Evolutionary conservation across 2,113 vertebrate genomes (phyloP).

Genomic region (Myotis yumanensis): DNA sequence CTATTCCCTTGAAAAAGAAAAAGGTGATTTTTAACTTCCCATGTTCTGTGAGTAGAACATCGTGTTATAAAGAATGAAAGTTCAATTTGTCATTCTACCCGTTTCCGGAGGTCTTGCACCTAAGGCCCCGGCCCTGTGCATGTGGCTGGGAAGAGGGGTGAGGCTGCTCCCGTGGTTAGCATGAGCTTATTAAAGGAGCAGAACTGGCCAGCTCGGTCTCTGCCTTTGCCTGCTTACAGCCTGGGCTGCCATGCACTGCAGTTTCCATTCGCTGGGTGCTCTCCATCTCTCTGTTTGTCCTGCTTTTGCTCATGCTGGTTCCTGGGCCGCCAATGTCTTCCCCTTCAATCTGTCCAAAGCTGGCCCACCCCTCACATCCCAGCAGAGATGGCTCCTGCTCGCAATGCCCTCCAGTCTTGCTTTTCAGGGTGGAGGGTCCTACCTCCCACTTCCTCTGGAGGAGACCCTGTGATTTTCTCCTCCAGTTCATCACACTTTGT

Average conservation of each 20-base stretch:
- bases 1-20: background rate
- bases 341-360: background rate
- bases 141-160: no score
- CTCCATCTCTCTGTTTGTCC: background rate
- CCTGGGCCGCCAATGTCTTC: rapidly evolving
- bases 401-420: background rate
- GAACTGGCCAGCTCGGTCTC: background rate
- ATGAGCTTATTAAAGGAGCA: background rate
- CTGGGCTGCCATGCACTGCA: background rate
- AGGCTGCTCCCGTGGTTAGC: rapidly evolving
- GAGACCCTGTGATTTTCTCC: background rate
- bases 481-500: background rate
- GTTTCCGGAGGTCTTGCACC: background rate
- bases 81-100: background rate
- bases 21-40: background rate
- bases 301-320: background rate
- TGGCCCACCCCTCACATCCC: background rate
- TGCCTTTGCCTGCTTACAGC: no score
- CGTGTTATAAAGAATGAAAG: background rate
- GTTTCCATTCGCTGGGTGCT: background rate
- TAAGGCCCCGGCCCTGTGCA: background rate
- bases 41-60: background rate
- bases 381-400: background rate
- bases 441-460: background rate
- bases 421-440: background rate